Evolutionary conservation across 2,113 vertebrate species (phyloP).

Genomic region (Capreolus pygargus): DNA sequence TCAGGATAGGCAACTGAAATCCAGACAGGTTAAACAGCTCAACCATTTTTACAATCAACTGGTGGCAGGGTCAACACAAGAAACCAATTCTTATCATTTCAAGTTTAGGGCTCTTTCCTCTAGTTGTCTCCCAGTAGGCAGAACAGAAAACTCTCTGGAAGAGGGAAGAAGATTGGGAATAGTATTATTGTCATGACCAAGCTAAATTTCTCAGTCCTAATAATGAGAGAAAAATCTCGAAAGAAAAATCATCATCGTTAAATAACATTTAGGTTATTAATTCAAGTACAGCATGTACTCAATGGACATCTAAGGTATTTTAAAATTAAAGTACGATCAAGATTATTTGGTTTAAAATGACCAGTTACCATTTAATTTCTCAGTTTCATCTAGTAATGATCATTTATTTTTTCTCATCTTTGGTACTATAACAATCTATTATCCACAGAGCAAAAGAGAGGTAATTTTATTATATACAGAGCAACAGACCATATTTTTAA

Average conservation of each 20-base stretch:
- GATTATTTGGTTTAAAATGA: slow-evolving; percentile 20
- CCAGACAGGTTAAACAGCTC: neutral
- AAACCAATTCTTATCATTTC: neutral
- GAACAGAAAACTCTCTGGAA: neutral
- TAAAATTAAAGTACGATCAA: neutral
- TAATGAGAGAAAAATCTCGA: neutral
- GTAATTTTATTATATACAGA: neutral
- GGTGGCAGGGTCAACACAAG: neutral
- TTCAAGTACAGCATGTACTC: neutral
- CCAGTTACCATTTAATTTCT: neutral
- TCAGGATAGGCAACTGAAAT: neutral
- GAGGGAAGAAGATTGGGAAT: neutral
- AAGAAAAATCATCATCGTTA: neutral
- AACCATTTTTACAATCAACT: neutral
- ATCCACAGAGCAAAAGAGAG: neutral
- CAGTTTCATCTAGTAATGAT: neutral
- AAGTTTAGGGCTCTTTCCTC: neutral
- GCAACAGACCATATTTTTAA: neutral
- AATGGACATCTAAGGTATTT: neutral
- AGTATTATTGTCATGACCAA: neutral
- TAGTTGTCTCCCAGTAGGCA: neutral
- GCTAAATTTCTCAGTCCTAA: neutral
- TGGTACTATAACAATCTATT: neutral
- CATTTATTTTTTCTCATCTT: neutral
- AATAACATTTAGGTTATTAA: neutral